These are phyloP conservation scores for Falco columbarius DNA, from an alignment of 2,797 vertebrate species.

Conservation along the genomic window DNA sequence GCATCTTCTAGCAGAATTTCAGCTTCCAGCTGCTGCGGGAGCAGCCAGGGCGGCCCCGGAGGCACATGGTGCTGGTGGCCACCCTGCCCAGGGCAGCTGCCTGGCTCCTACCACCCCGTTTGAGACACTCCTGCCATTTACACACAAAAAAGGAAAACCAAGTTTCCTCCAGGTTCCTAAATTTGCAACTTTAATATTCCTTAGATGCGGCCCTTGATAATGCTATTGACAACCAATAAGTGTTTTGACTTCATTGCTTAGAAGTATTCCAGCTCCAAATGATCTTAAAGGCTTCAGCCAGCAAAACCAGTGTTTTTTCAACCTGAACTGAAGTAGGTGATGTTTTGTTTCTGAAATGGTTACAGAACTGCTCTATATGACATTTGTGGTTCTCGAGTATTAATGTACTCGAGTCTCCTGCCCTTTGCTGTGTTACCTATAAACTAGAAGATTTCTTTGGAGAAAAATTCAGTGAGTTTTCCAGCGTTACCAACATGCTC, in stretches of 20 bases:
- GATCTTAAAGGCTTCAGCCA: neutral
- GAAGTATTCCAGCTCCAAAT: neutral
- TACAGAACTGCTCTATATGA: neutral
- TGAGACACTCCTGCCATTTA: too few relatives aligned
- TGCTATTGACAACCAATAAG: fast-evolving
- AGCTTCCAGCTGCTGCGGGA: fast-evolving
- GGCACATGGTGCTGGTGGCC: neutral
- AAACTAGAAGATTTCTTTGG: neutral
- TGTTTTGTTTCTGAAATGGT: neutral
- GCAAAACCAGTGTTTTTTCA: neutral
- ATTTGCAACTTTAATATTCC: too few relatives aligned
- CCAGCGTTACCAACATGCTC: neutral
- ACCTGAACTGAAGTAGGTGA: fast-evolving
- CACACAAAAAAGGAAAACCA: neutral
- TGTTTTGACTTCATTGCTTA: neutral
- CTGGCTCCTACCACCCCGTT: fast-evolving
- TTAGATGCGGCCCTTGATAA: neutral
- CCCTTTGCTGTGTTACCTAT: neutral
- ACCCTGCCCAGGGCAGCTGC: neutral
- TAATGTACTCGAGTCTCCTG: too few relatives aligned
- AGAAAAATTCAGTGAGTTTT: neutral
- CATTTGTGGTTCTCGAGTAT: neutral
- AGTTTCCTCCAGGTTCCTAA: neutral
- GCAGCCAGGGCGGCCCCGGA: neutral
- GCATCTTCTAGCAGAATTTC: neutral